Percentiles rank a stretch among this genome's conserved stretches.
Conservation (phyloP, 2,113 vertebrate species). For the Seriola quinqueradiata region DNA sequence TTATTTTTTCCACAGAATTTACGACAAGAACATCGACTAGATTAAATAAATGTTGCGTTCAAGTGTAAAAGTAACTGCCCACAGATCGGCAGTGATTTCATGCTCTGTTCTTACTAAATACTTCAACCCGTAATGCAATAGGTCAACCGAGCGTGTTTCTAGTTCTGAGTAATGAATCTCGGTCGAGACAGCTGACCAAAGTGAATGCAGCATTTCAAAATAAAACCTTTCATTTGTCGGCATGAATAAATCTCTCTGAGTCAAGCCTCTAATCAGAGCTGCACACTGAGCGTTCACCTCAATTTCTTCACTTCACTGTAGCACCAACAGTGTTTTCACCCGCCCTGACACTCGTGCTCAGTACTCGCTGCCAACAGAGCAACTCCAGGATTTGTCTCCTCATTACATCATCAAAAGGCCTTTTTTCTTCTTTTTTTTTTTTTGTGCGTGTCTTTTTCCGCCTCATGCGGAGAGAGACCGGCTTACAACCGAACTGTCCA, state of each 20-base stretch:
- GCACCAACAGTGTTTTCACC: slow-evolving; percentile 26
- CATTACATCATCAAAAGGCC: slow-evolving; percentile 56
- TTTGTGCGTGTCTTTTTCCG: neutral
- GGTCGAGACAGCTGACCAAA: neutral
- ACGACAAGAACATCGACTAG: neutral
- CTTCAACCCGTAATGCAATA: neutral
- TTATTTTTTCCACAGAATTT: neutral
- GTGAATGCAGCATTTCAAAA: slow-evolving; percentile 33
- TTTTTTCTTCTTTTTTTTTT: neutral
- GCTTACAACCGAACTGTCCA: slow-evolving; percentile 57
- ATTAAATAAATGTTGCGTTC: neutral
- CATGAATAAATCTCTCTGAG: slow-evolving; percentile 44
- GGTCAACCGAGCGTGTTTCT: neutral
- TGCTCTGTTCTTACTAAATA: neutral
- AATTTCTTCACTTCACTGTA: slow-evolving; percentile 22
- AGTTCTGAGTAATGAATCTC: slow-evolving; percentile 4
- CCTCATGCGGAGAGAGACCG: slow-evolving; percentile 10
- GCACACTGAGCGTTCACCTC: slow-evolving; percentile 16
- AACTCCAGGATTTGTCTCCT: slow-evolving; percentile 52
- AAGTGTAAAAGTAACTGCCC: neutral
- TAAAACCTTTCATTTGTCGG: slow-evolving; percentile 46
- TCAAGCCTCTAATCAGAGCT: slow-evolving; percentile 27
- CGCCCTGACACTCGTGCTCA: slow-evolving; percentile 23
- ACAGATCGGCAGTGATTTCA: neutral
- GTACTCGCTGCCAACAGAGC: slow-evolving; percentile 40